These are phyloP conservation scores for Thymelicus acteon DNA, from an alignment of 2,888 invertebrate species.

Conservation along the genomic window DNA sequence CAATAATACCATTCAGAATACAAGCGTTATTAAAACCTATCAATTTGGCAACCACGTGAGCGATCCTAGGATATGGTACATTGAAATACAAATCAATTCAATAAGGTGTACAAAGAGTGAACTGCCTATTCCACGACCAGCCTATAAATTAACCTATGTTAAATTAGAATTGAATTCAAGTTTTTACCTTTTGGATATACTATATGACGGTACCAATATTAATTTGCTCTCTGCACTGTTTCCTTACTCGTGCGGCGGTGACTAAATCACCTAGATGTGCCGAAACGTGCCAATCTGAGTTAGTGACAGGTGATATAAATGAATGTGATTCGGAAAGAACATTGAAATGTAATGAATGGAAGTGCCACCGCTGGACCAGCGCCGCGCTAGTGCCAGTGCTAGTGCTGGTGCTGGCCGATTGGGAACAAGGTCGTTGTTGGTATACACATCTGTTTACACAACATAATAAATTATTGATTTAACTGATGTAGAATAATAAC, in stretches of 20 bases:
- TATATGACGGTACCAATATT: not conserved
- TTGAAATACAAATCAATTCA: no score
- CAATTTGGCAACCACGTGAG: no score
- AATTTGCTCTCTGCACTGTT: not conserved
- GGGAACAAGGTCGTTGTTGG: not conserved
- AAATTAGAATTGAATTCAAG: no score
- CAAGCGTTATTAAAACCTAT: no score
- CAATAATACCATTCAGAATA: no score
- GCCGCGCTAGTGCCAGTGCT: no score
- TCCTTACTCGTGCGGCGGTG: not conserved
- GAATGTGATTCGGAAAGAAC: not conserved
- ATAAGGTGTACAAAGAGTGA: no score
- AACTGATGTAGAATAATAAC: no score
- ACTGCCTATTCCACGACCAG: no score
- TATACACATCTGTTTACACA: constrained; percentile 1
- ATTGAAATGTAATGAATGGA: constrained; percentile 2
- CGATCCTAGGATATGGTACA: no score
- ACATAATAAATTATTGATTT: not conserved
- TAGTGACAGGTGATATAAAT: constrained; percentile 1
- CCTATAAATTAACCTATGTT: no score
- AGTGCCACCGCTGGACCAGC: not conserved
- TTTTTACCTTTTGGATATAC: no score
- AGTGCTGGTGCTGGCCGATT: not conserved
- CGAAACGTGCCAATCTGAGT: not conserved
- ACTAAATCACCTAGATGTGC: not conserved